Percentiles rank a stretch among this genome's conserved stretches.
These are phyloP conservation scores for Anguilla japonica DNA, from an alignment of 2,113 vertebrate species.

Conservation along the genomic window DNA sequence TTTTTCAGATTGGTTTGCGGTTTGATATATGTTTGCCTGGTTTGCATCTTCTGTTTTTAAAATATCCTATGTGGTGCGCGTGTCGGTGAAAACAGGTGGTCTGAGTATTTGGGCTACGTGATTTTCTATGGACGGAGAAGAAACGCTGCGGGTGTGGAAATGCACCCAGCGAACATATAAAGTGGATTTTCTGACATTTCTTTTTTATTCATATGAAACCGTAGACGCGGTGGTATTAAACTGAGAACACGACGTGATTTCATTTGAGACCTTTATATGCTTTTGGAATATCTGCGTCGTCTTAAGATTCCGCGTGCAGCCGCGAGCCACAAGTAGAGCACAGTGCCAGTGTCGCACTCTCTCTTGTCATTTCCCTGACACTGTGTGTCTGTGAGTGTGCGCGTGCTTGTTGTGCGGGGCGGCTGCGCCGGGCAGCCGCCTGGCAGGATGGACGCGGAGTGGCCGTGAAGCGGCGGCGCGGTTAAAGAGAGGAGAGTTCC, in stretches of 20 bases:
- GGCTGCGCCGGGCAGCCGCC: constrained; percentile 10
- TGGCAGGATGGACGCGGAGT: constrained; percentile 3
- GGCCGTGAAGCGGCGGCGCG: background rate
- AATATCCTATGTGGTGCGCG: background rate
- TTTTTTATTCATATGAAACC: background rate
- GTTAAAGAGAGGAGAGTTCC: constrained; percentile 14
- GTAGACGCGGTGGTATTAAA: background rate
- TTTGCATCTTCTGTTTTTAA: background rate
- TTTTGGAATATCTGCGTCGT: background rate
- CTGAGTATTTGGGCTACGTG: constrained; percentile 38
- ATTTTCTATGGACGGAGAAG: constrained; percentile 24
- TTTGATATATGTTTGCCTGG: background rate
- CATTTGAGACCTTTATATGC: background rate
- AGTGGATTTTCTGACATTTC: background rate
- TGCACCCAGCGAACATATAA: background rate
- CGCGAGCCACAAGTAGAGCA: background rate
- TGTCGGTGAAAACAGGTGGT: constrained; percentile 72
- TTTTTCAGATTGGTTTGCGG: background rate
- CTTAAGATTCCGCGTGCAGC: background rate
- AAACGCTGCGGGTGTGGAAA: constrained; percentile 16
- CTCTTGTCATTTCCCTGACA: background rate
- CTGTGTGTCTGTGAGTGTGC: background rate
- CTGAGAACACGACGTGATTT: background rate
- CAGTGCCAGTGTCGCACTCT: constrained; percentile 4
- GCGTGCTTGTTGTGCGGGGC: constrained; percentile 9